Conservation (phyloP, 2,797 vertebrate species). For the Crypturellus tataupa region DNA sequence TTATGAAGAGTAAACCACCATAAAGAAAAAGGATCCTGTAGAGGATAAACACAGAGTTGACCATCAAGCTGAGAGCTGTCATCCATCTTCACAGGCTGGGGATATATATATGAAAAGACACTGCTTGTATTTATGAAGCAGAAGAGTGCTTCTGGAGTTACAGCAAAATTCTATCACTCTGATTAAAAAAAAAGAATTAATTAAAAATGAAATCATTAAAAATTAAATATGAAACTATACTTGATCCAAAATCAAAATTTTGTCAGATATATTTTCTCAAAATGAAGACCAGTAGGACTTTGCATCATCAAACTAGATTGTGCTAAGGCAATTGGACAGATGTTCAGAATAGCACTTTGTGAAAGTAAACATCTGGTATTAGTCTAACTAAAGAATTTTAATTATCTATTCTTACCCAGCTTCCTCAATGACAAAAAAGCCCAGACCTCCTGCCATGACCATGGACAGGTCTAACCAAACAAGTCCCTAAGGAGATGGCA, state of each 20-base stretch:
- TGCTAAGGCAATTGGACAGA: background rate
- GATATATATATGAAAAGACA: background rate
- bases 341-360: background rate
- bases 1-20: conserved; percentile 20
- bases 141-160: background rate
- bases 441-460: background rate
- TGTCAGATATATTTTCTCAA: background rate
- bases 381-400: background rate
- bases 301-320: background rate
- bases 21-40: background rate
- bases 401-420: background rate
- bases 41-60: background rate
- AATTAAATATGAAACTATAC: background rate
- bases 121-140: background rate
- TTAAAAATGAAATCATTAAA: background rate
- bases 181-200: background rate
- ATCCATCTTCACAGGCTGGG: background rate
- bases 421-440: background rate
- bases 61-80: background rate
- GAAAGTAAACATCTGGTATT: background rate
- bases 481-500: background rate
- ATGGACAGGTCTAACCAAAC: background rate
- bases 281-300: background rate
- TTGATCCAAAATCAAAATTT: background rate
- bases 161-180: background rate